These are phyloP conservation scores for Heterochromis multidens DNA, from an alignment of 2,113 vertebrate genomes.

Conservation along the genomic window DNA sequence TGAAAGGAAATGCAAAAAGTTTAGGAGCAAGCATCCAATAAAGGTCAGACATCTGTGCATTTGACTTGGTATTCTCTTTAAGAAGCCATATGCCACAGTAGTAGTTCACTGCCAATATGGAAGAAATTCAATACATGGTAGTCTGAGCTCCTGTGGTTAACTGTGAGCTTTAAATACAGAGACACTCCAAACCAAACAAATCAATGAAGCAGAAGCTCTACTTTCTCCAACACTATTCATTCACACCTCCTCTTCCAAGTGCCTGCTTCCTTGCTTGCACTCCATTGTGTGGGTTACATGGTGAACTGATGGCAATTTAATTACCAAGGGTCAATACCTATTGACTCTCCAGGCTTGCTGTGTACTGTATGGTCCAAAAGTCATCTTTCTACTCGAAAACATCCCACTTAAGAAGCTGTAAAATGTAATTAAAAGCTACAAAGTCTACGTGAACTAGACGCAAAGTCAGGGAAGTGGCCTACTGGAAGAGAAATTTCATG, in stretches of 20 bases:
- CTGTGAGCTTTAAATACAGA: constrained; percentile 63
- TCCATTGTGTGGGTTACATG: constrained; percentile 63
- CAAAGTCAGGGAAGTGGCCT: constrained; percentile 48
- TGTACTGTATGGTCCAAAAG: constrained; percentile 50
- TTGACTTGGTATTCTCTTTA: background rate
- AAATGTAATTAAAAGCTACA: constrained; percentile 59
- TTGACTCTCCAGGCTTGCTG: constrained; percentile 45
- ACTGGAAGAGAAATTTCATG: constrained; percentile 8
- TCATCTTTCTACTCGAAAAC: constrained; percentile 25
- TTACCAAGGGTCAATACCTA: constrained; percentile 65
- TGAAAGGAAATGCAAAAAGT: background rate
- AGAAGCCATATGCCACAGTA: constrained; percentile 1
- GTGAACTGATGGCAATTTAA: constrained; percentile 72
- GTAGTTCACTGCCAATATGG: constrained; percentile 1
- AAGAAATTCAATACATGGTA: constrained; percentile 42
- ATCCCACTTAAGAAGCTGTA: constrained; percentile 30
- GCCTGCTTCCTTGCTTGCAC: constrained; percentile 13
- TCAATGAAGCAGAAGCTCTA: constrained; percentile 51
- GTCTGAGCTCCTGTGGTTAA: constrained; percentile 45
- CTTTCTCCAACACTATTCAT: constrained; percentile 30
- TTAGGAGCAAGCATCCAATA: background rate
- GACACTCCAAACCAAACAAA: constrained; percentile 60
- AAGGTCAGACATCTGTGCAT: background rate
- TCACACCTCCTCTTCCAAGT: constrained; percentile 46
- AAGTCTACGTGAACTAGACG: constrained; percentile 27